Evolutionary conservation across 2,113 vertebrate genomes (phyloP), one percentile per base, ranked within the genome.

Genomic region (Cisticola juncidis): DNA sequence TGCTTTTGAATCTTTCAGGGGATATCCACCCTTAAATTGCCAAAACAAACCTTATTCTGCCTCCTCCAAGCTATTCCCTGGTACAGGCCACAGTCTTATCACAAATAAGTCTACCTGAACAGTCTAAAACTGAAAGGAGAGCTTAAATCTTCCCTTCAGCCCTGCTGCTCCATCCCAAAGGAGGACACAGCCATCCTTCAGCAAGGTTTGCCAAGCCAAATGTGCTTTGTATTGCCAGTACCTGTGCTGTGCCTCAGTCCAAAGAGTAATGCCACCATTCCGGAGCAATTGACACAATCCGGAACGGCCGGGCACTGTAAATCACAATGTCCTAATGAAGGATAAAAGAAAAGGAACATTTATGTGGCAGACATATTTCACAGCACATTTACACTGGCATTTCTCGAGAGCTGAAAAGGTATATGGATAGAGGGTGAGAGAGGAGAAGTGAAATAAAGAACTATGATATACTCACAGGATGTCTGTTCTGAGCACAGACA

Each of bases 321-420:
- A 97, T 96, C 94, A 94, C 88, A 71, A 24, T 76, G 87, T 79
- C 83, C 90, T 92, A 92, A 88, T 66, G 83, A 96, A 95, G 77
- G 88, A 35, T 88, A 92, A 94, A 94, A 92, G 91, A 62, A 86
- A 92, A 83, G 74, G 87, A 94, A 94, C 94, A 65, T 93, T 96
- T 89, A 78, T 56, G 74, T 74, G 72, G 81, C 56, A 83, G 84
- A 47, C 38, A 58, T 92, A 95, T 95, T 92, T 95, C 88, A 82
- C 73, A 76, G 73, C 77, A 86, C 94, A 92, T 92, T 95, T 93
- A 92, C 69, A 90, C 6, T 29, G 66, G 94, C 81, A 74, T 96
- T 97, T 94, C 88, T 93, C 90, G 90, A 92, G 66, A 91, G 64
- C 60, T 81, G 82, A 77, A 95, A 82, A 94, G 69, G 89, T 77